phyloP scores from a whole-genome alignment of 2,797 vertebrate species.

The Tympanoctomys barrerae region DNA sequence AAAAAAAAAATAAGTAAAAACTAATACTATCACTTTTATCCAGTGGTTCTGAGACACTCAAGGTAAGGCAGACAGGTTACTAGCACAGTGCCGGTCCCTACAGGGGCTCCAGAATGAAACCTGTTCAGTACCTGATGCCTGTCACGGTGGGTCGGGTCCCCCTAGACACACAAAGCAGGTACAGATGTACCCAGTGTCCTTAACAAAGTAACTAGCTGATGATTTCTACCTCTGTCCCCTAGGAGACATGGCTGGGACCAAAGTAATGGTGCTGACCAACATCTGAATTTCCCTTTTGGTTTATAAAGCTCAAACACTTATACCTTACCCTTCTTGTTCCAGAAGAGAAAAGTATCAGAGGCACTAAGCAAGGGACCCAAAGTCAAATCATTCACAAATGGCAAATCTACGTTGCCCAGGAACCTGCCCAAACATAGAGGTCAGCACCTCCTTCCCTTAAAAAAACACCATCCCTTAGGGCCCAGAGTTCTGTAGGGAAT shows the following conservation, averaged over 20 bases:
- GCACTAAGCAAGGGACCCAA: background rate
- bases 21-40: background rate
- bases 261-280: background rate
- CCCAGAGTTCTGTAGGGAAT: background rate
- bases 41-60: background rate
- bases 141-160: rapidly evolving
- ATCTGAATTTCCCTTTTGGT: slow-evolving; percentile 13
- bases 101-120: background rate
- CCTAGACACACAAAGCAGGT: background rate
- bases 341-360: slow-evolving; percentile 8
- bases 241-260: background rate
- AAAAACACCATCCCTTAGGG: background rate
- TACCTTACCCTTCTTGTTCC: background rate
- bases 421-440: background rate
- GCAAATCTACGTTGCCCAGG: background rate
- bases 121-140: background rate
- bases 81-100: background rate
- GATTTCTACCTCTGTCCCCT: slow-evolving; percentile 7
- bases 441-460: background rate
- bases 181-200: background rate
- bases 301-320: slow-evolving; percentile 4
- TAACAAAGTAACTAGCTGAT: background rate
- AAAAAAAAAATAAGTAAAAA: background rate
- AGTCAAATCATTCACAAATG: slow-evolving; percentile 19
- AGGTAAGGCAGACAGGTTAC: background rate